Evolutionary conservation across 2,888 invertebrate species (phyloP).

Genomic region (Lasioglossum vierecki): DNA sequence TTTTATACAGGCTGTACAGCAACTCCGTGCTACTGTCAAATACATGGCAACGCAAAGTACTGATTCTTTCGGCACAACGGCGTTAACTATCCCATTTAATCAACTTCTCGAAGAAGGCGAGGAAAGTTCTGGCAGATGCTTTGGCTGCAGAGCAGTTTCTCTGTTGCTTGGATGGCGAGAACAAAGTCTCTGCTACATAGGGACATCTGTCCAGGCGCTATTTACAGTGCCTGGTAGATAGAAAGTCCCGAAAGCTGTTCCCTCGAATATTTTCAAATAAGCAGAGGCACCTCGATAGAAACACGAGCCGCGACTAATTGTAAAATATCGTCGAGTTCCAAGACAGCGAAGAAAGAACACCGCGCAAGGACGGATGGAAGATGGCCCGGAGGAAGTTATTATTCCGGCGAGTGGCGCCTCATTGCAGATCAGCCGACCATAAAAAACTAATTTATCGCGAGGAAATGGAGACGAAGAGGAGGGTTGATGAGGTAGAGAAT

Average conservation of each 20-base stretch:
- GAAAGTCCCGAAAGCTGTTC: conserved; percentile 21
- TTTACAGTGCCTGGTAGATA: background rate
- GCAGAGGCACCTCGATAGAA: conserved; percentile 42
- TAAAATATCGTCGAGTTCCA: conserved; percentile 72
- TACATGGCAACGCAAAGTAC: background rate
- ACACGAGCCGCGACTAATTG: conserved; percentile 71
- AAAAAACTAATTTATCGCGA: conserved; percentile 75
- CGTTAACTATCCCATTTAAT: background rate
- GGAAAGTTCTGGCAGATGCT: conserved; percentile 1
- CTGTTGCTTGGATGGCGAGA: background rate
- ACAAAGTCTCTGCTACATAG: background rate
- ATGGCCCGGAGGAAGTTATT: conserved; percentile 61
- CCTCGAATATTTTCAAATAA: conserved; percentile 30
- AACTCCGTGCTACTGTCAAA: background rate
- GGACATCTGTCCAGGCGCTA: background rate
- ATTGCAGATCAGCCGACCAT: conserved; percentile 68
- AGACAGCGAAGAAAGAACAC: conserved; percentile 12
- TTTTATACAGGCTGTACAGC: background rate
- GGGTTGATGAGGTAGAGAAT: conserved; percentile 54
- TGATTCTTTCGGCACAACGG: background rate
- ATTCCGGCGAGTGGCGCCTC: conserved; percentile 66
- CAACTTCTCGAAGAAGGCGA: background rate
- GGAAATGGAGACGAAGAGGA: conserved; percentile 58
- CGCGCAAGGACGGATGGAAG: conserved; percentile 8
- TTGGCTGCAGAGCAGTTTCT: background rate